These are phyloP conservation scores for Euwallacea similis DNA, from an alignment of 1,140 invertebrate species.

Conservation along the genomic window DNA sequence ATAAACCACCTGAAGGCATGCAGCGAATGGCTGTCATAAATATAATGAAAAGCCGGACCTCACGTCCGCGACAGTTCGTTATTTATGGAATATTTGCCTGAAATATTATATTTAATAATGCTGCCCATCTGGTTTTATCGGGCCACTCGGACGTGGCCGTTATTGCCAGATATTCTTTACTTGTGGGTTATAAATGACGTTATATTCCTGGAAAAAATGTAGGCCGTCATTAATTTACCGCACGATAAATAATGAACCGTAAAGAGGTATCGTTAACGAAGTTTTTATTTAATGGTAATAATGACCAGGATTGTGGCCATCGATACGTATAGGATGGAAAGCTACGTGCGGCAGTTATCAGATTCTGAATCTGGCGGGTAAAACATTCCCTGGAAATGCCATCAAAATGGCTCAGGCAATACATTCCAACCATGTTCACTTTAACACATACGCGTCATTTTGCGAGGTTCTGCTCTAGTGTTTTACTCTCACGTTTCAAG, in stretches of 20 bases:
- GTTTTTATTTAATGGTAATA: neutral
- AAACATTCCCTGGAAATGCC: too few relatives aligned
- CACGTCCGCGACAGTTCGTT: slow-evolving; percentile 26
- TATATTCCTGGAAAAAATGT: neutral
- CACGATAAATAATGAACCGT: neutral
- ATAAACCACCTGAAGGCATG: slow-evolving; percentile 32
- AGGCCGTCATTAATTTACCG: neutral
- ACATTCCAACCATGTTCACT: too few relatives aligned
- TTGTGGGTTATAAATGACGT: slow-evolving; percentile 4
- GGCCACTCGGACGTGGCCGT: neutral
- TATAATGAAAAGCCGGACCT: slow-evolving; percentile 32
- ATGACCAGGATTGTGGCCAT: neutral
- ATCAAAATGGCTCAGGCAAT: too few relatives aligned
- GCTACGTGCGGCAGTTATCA: too few relatives aligned
- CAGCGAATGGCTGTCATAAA: slow-evolving; percentile 33
- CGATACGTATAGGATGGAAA: too few relatives aligned
- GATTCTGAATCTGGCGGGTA: too few relatives aligned
- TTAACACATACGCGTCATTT: too few relatives aligned
- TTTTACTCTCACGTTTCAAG: too few relatives aligned
- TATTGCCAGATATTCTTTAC: slow-evolving; percentile 23
- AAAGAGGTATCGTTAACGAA: neutral
- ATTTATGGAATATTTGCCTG: slow-evolving; percentile 38
- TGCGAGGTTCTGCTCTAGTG: too few relatives aligned
- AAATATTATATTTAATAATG: slow-evolving; percentile 38
- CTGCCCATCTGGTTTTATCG: slow-evolving; percentile 22